Evolutionary conservation across 2,888 invertebrate species (phyloP), one percentile per base, ranked within the genome.

Genomic region (Caradrina kadenii): DNA sequence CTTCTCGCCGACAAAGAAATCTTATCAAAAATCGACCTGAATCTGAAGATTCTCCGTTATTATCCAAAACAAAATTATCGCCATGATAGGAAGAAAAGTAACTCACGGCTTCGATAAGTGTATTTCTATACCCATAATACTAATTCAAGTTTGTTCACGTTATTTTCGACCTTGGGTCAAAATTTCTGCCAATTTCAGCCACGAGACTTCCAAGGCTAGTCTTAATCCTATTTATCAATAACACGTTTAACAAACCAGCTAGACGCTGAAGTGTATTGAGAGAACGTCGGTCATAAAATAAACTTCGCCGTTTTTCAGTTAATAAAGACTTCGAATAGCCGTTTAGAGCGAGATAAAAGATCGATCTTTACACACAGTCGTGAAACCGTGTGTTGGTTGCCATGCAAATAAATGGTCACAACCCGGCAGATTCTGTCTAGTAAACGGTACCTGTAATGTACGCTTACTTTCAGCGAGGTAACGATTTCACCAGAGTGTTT

Each of bases 281-380:
- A 73, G 73, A 54, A 42, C 64, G 65, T 39, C 15, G n/a, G 48
- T 53, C 48, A 58, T 76, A 76, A 70, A 76, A 35, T 59, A 49
- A 15, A 45, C 15, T 4, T 70, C 62, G 53, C 42, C 49, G 53
- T 49, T 39, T 69, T 63, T 49, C 31, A 54, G 49, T 76, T 58
- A 59, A 54, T 63, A 64, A 64, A 59, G 58, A 35, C 49, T 74
- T 76, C 15, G 22, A 63, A 64, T 49, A 80, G 39, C 22, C 21
- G 56, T 69, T 17, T 26, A 61, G 45, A 63, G 48, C 7, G 35
- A 69, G 70, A 73, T 76, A 48, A 62, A 72, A 39, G 68, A 52
- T 21, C 49, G 64, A 73, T 64, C 48, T 54, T 49, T 21, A 45
- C 35, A 45, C 31, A 35, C n/a, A 60, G 22, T 60, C 22, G 45